Base-by-base conservation (phyloP, 1,140 invertebrate genomes). In the Bombus polaris region DNA sequence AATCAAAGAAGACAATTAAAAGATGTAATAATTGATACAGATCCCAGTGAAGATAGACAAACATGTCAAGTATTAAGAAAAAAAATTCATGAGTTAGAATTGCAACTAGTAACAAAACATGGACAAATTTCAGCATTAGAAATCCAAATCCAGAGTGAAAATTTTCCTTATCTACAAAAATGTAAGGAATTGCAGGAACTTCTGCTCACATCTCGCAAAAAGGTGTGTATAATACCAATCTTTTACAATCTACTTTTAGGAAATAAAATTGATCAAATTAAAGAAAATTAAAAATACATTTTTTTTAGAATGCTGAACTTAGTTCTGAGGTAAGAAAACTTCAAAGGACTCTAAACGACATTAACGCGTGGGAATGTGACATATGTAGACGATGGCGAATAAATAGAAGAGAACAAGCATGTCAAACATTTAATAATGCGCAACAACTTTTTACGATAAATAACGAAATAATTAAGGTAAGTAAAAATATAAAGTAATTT, bases 91-190 rank as follows among this genome's bases (percentile, higher is more conserved):
- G 83, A 92, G 12, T 72, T 95, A n/a, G 93, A 95, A 62, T 44
- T 90, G 5, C 88, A 94, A 37, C 57, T 95, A 0, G 94, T 92
- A 2, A 78, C 89, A 2, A 94, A 92, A 66, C 90, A 94, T 59
- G 91, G 89, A 2, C 93, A 92, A 81, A 94, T 95, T 59, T 87
- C 89, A 35, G 88, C 92, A 6, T 87, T 95, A 3, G 91, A 95
- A 65, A 57, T 94, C 35, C 91, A 94, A 83, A 93, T 95, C 25
- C 90, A 89, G 65, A 87, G 91, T 44, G 91, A 93, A 79, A 92
- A 87, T 74, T 94, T 93, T 37, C 93, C 94, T 1, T 93, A 93
- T 74, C 86, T 94, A 47, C 87, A 89, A 22, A 94, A 93, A 57
- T 93, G 91, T 53, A 91, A 93, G 35, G 89, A 94, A 5, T 74